phyloP scores from a whole-genome alignment of 2,113 vertebrate species.

The Coracopsis vasa region DNA sequence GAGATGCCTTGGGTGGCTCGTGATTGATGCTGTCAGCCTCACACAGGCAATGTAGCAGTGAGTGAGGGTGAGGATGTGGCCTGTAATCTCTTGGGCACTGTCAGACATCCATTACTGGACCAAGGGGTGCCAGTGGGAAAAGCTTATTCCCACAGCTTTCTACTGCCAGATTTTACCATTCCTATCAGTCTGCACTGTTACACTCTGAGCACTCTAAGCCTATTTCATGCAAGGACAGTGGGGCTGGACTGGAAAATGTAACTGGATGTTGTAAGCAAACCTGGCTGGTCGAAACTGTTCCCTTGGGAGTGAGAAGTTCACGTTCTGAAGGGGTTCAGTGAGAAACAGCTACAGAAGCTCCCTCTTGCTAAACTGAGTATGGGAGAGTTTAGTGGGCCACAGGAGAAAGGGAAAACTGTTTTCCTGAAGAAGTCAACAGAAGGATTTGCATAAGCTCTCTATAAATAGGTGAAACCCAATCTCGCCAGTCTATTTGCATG shows the following conservation, averaged over 20 bases:
- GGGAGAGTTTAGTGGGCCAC: background rate
- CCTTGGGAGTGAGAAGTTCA: background rate
- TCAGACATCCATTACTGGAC: background rate
- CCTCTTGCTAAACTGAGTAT: background rate
- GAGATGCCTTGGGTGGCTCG: background rate
- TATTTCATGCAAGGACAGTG: background rate
- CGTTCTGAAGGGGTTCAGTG: background rate
- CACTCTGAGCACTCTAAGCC: background rate
- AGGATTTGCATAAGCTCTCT: background rate
- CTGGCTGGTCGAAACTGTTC: background rate
- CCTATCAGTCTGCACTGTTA: background rate
- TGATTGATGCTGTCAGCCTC: background rate
- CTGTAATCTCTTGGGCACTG: background rate
- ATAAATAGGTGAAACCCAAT: background rate
- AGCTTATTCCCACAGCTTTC: background rate
- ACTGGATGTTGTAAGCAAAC: background rate
- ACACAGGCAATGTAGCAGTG: no score
- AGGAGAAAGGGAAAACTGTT: background rate
- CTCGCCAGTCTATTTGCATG: accelerated
- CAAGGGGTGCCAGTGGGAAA: background rate
- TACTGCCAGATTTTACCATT: background rate
- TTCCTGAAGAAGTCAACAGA: background rate
- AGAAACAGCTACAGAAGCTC: background rate
- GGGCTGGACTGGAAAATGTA: background rate
- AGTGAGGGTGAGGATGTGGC: background rate